Evolutionary conservation across 2,113 vertebrate genomes (phyloP), one percentile per base, ranked within the genome.

Genomic region (Variabilichromis moorii): DNA sequence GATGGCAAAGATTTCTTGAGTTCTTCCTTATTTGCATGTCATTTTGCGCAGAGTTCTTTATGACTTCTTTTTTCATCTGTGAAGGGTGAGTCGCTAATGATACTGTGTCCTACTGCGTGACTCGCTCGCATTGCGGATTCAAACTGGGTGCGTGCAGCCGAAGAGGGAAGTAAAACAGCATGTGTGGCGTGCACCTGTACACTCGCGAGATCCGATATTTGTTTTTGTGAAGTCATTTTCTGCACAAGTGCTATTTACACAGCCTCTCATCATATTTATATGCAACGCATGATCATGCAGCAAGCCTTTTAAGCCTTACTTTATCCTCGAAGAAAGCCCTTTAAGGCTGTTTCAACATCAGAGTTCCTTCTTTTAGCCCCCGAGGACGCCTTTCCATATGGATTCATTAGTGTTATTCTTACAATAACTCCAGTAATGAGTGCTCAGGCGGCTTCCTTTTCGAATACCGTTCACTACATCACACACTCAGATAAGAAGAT

Each of bases 1-100:
- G 96, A 97, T 96, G 93, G 95, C 92, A 88, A 92, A 94, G 95
- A 96, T 96, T 96, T 95, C 93, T 92, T 11, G 76, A 91, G 87
- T 95, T 95, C 93, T 86, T 94, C 86, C 94, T 93, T 95, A 95
- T 96, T 95, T 96, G 92, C 96, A 84, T 95, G 94, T 94, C 92
- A 90, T 93, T 94, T 92, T 91, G 91, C 78, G 16, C 85, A 1
- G 37, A 86, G 89, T 87, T 90, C 91, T 90, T 96, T 93, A 93
- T 94, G 95, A 95, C 83, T 88, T 79, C 63, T 91, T 91, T 80
- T 86, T 93, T 54, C 82, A 63, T 88, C 68, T 26, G 73, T 91
- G 87, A 86, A 92, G 90, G 86, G 89, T 90, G 91, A 94, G 89
- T 51, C 59, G 33, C 79, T 94, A 96, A 95, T 95, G 90, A 95